These are phyloP conservation scores for Nephrotoma guestfalica DNA, from an alignment of 2,888 invertebrate genomes.

Conservation along the genomic window DNA sequence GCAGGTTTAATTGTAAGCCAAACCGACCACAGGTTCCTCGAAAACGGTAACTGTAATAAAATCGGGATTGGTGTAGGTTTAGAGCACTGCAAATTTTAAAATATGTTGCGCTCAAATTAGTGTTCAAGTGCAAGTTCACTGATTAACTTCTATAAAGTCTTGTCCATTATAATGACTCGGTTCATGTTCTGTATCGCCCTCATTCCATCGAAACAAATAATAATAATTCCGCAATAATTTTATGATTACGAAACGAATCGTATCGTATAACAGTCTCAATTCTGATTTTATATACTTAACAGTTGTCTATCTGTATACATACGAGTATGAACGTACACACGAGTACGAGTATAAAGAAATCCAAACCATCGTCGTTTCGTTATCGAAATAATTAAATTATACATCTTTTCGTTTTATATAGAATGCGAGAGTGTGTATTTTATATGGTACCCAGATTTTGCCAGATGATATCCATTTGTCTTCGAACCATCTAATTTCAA, in stretches of 20 bases:
- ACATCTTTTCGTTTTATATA: not conserved
- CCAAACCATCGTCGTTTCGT: not conserved
- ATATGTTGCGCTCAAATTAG: too few species aligned
- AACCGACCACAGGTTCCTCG: too few species aligned
- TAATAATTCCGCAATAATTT: not conserved
- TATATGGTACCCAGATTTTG: slow-evolving; percentile 10
- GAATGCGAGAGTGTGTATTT: not conserved
- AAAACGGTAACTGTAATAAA: too few species aligned
- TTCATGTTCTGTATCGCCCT: not conserved
- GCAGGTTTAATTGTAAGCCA: too few species aligned
- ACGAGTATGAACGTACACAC: not conserved
- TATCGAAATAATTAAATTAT: not conserved
- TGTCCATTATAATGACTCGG: not conserved
- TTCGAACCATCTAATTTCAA: slow-evolving; percentile 1
- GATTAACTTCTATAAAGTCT: too few species aligned
- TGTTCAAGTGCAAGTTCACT: too few species aligned
- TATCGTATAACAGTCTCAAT: not conserved
- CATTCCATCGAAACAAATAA: not conserved
- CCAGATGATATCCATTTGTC: slow-evolving; percentile 14
- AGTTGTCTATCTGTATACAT: not conserved
- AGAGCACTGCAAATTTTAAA: too few species aligned
- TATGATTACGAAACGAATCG: not conserved
- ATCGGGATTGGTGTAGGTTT: too few species aligned
- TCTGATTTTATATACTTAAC: not conserved
- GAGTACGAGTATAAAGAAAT: not conserved